Base-by-base conservation (phyloP, 2,797 vertebrate genomes). In the Sebastes wilsoni region DNA sequence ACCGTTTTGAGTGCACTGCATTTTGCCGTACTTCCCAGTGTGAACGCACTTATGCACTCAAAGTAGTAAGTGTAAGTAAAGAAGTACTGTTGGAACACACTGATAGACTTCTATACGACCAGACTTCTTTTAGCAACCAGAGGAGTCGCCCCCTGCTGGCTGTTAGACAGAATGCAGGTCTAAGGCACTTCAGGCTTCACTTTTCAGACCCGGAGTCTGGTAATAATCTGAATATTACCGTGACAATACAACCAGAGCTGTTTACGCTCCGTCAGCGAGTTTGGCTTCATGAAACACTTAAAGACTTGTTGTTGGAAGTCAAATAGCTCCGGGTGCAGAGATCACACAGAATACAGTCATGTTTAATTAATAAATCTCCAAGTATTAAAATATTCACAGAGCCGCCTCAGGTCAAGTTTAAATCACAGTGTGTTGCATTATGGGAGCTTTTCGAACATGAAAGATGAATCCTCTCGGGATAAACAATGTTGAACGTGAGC, bases 281-380 rank as follows among this genome's bases (percentile, higher is more conserved):
- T 55, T 34, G 38, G 66, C 75, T 72, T 68, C 83, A 25, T 8
- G 32, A 79, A 60, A 7, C 62, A 32, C 72, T 27, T 67, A 49
- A 88, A 84, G 59, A 67, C 49, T 38, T 34, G 13, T 56, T 67
- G 67, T 72, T 59, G 59, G 49, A 66, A 85, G 65, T 68, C 28
- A 70, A 86, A 83, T 14, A 71, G 88, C 87, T 70, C 64, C 18
- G 86, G 91, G 80, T 67, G 72, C 66, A 56, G 49, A 79, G 79
- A 92, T 90, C 90, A 92, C 72, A 89, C 67, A 88, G 85, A 81
- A 88, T 52, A 67, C 72, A 11, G 83, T 66, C 83, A 90, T 80
- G 79, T 91, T 91, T 89, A 85, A 93, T 92, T 79, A 83, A 93
- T 79, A 83, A 74, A 86, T 81, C 74, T 76, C 22, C 12, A 71